A percentile compares a stretch with the other conserved stretches of the same genome.
These are phyloP conservation scores for Loxodonta africana DNA, from an alignment of 2,113 vertebrate species.

Conservation along the genomic window DNA sequence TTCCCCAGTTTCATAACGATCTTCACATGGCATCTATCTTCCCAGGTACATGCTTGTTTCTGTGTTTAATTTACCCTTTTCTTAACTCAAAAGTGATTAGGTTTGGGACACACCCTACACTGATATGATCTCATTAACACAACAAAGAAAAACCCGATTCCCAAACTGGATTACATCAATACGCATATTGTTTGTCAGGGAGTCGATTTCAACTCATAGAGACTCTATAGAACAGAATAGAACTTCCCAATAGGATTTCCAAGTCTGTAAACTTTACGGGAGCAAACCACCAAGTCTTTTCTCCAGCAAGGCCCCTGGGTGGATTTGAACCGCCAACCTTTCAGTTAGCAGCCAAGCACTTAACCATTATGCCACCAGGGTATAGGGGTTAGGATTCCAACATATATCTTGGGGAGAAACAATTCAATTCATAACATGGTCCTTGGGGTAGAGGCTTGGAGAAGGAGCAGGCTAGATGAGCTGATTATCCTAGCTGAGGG, in stretches of 20 bases:
- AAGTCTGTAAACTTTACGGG: background rate
- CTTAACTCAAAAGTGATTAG: background rate
- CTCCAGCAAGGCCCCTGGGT: background rate
- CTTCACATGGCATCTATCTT: background rate
- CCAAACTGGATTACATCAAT: background rate
- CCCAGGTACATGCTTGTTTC: background rate
- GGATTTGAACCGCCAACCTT: background rate
- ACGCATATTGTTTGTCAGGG: background rate
- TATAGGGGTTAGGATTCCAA: background rate
- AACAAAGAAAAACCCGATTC: background rate
- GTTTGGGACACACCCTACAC: background rate
- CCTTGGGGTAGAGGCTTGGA: background rate
- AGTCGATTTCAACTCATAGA: background rate
- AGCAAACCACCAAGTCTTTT: background rate
- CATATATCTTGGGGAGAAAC: background rate
- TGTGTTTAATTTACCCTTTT: background rate
- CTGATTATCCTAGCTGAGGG: background rate
- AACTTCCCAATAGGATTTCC: background rate
- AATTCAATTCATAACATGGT: background rate
- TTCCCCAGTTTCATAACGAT: background rate
- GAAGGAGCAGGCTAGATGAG: background rate
- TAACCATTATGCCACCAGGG: background rate
- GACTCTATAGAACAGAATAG: background rate
- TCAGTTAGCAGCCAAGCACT: background rate
- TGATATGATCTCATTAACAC: background rate